Evolutionary conservation across 2,113 vertebrate genomes (phyloP), one percentile per base, ranked within the genome.

Genomic region (Sapayoa aenigma): DNA sequence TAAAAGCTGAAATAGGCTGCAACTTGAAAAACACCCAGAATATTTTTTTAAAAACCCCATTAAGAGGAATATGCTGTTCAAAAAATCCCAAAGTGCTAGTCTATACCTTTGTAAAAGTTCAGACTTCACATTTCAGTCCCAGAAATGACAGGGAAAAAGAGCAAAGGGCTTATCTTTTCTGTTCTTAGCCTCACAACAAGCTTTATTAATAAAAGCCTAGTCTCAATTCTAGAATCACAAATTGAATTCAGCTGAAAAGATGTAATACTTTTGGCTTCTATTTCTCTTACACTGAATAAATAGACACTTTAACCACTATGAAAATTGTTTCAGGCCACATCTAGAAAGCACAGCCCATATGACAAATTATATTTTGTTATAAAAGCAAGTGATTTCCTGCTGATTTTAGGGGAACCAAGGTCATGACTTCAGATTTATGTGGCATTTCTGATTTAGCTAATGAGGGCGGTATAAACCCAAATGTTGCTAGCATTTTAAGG

Each of bases 61-160:
- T 96, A 96, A 78, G 69, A 90, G 85, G 71, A 95, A 87, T 9
- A 80, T 31, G 33, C 78, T 95, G 62, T 91, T 95, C 72, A 89
- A 93, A 83, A 81, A 49, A 60, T 44, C 66, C 39, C 41, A 12
- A 90, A 94, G 39, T 76, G 75, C 76, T 84, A 4, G 72, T 94
- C 41, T 77, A 69, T 47, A 91, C 68, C 58, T 93, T 86, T 88
- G 42, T 67, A 69, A 44, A 95, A 79, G 78, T 93, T 93, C 88
- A 84, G 37, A 69, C 75, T 90, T 93, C 53, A 80, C 31, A 63
- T 94, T 94, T 93, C 39, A 79, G 82, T 73, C 39, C 27, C 31
- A 75, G 59, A 95, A 91, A 94, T 62, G 5, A 93, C 37, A 31
- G 75, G 22, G 19, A 84, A 68, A 89, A 92, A 68, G 66, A 95